Conservation (phyloP, 1,140 invertebrate genomes). For the Papilio dardanus region DNA sequence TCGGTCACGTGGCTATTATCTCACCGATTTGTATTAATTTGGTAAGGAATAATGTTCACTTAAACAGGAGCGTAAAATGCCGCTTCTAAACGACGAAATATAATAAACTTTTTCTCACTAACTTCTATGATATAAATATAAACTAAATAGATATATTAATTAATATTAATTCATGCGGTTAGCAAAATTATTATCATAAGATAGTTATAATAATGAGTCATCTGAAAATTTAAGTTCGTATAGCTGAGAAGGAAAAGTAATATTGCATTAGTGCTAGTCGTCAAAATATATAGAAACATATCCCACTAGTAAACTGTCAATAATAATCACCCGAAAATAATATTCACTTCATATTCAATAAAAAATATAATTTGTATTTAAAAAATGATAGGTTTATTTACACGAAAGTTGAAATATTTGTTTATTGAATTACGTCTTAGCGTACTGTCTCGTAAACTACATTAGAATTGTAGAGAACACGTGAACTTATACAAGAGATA, state of each 20-base stretch:
- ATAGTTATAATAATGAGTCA: background rate
- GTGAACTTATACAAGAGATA: conserved; percentile 58
- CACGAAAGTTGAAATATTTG: background rate
- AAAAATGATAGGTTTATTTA: background rate
- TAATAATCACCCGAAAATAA: background rate
- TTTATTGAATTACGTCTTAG: conserved; percentile 44
- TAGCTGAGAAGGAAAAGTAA: too few relatives aligned
- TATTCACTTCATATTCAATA: background rate
- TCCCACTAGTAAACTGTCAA: too few relatives aligned
- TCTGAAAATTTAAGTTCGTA: background rate
- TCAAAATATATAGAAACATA: too few relatives aligned
- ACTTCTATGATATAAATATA: too few relatives aligned
- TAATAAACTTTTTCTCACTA: background rate
- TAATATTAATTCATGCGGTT: too few relatives aligned
- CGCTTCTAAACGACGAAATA: background rate
- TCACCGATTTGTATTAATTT: conserved; percentile 55
- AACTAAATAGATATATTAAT: background rate
- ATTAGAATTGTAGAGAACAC: conserved; percentile 65
- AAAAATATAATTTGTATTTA: background rate
- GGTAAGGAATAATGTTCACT: conserved; percentile 45
- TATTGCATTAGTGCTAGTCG: too few relatives aligned
- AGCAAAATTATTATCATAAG: background rate
- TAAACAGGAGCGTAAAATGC: conserved; percentile 46
- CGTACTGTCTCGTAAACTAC: conserved; percentile 20
- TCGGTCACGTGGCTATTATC: conserved; percentile 55